Evolutionary conservation across 2,888 invertebrate genomes (phyloP).

Genomic region (Sthenelais limicola): DNA sequence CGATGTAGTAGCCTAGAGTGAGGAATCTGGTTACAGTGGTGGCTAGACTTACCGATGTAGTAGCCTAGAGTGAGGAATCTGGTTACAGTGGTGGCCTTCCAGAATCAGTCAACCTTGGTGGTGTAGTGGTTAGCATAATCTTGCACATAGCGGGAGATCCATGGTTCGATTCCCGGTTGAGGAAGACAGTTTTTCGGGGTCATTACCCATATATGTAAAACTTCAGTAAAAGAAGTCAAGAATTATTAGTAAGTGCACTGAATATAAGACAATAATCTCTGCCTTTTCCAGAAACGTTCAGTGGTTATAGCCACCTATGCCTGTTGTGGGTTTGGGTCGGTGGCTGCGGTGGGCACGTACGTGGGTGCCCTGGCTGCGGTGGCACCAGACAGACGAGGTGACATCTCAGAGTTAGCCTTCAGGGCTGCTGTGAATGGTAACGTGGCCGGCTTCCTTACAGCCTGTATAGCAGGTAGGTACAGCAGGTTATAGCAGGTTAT

Average conservation of each 20-base stretch:
- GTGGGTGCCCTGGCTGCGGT: slow-evolving; percentile 53
- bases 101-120: too few relatives aligned
- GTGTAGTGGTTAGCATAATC: too few relatives aligned
- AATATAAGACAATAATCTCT: background rate
- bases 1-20: too few relatives aligned
- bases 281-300: slow-evolving; percentile 50
- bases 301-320: slow-evolving; percentile 55
- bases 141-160: too few relatives aligned
- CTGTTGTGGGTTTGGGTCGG: slow-evolving; percentile 54
- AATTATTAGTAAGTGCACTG: background rate
- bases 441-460: slow-evolving; percentile 54
- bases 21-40: too few relatives aligned
- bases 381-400: slow-evolving; percentile 51
- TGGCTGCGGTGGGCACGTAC: slow-evolving; percentile 54
- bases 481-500: too few relatives aligned
- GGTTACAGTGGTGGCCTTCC: too few relatives aligned
- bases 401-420: slow-evolving; percentile 52
- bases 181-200: too few relatives aligned
- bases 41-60: too few relatives aligned
- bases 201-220: background rate
- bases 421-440: slow-evolving; percentile 55
- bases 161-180: too few relatives aligned
- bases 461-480: slow-evolving; percentile 56
- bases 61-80: too few relatives aligned
- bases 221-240: background rate